Evolutionary conservation across 2,888 invertebrate genomes (phyloP).

Genomic region (Philereme vetulata): DNA sequence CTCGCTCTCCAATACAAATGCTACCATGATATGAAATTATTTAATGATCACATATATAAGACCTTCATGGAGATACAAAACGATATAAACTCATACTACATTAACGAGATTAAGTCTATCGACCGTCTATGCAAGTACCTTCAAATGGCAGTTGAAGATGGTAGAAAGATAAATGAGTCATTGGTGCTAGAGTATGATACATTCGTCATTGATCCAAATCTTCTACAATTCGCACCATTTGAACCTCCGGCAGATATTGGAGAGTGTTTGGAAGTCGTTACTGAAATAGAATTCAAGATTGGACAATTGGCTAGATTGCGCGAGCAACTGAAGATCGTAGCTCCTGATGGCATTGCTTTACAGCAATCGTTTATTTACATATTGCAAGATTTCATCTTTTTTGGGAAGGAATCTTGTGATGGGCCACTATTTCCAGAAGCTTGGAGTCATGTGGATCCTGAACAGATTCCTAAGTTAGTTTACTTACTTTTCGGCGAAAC

Average conservation of each 20-base stretch:
- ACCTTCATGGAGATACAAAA: constrained; percentile 73
- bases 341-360: constrained; percentile 68
- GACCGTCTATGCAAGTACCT: constrained; percentile 78
- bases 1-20: constrained; percentile 65
- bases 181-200: constrained; percentile 76
- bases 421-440: constrained; percentile 60
- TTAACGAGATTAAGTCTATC: constrained; percentile 75
- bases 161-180: constrained; percentile 69
- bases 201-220: constrained; percentile 76
- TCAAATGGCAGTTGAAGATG: constrained; percentile 79
- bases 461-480: constrained; percentile 71
- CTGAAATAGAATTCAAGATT: constrained; percentile 63
- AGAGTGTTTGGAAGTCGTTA: constrained; percentile 48
- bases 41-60: constrained; percentile 68
- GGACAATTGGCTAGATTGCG: constrained; percentile 65
- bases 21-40: constrained; percentile 69
- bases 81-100: constrained; percentile 72
- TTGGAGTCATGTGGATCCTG: constrained; percentile 72
- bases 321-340: constrained; percentile 68
- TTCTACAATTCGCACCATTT: constrained; percentile 60
- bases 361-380: constrained; percentile 78
- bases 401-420: constrained; percentile 71
- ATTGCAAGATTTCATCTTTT: constrained; percentile 79
- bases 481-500: constrained; percentile 79
- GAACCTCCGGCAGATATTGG: constrained; percentile 41